phyloP scores from a whole-genome alignment of 2,113 vertebrate genomes.

The Zonotrichia leucophrys region DNA sequence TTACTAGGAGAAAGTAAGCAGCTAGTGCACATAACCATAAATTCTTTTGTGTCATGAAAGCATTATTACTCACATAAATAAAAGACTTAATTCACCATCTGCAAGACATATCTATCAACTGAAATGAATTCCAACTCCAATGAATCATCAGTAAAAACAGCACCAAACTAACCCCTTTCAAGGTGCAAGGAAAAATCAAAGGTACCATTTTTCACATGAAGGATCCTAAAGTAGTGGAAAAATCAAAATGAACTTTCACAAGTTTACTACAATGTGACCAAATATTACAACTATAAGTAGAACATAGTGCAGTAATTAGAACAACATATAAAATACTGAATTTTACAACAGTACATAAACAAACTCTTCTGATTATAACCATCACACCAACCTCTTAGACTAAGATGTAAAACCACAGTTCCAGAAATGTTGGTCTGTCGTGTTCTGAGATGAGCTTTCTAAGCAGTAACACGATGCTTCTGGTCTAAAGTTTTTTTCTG shows the following conservation, averaged over 20 bases:
- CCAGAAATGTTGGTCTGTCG: slow-evolving; percentile 43
- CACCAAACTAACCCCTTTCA: neutral
- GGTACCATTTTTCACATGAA: neutral
- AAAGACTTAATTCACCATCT: neutral
- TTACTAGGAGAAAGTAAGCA: neutral
- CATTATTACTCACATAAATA: neutral
- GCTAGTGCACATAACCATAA: neutral
- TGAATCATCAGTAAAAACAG: neutral
- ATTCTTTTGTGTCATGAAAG: neutral
- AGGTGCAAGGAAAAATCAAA: neutral
- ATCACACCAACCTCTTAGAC: neutral
- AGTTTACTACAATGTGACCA: neutral
- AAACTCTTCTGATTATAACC: neutral
- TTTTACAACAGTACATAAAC: neutral
- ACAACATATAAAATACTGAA: neutral
- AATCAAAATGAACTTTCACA: neutral
- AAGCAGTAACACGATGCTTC: slow-evolving; percentile 52
- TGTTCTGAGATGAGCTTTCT: slow-evolving; percentile 51
- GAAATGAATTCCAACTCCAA: neutral
- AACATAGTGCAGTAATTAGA: neutral
- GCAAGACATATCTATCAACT: neutral
- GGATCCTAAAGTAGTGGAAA: neutral
- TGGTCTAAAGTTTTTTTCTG: slow-evolving; percentile 68
- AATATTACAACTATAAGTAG: neutral
- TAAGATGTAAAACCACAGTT: neutral